phyloP scores from a whole-genome alignment of 2,113 vertebrate genomes.

The Dolichallabes microphthalmus region DNA sequence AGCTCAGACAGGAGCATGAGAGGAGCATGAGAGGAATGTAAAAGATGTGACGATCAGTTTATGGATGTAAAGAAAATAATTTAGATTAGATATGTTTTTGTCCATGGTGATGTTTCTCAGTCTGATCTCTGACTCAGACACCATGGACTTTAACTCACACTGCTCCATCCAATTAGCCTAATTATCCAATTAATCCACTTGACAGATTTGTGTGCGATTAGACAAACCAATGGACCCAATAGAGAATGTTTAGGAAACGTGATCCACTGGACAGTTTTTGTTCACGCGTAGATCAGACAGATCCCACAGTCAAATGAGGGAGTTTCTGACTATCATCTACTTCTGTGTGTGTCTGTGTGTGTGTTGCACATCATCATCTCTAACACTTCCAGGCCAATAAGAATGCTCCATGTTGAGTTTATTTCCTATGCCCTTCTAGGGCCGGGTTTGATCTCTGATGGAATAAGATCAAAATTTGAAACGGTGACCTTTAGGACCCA shows the following conservation, averaged over 20 bases:
- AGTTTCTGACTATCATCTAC: background rate
- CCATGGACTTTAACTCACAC: background rate
- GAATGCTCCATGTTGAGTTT: background rate
- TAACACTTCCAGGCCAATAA: background rate
- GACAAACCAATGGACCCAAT: background rate
- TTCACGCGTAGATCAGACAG: background rate
- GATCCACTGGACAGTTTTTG: background rate
- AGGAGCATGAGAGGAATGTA: too few species aligned
- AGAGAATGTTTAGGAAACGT: background rate
- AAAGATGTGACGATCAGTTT: background rate
- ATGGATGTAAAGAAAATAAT: background rate
- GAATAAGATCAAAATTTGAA: background rate
- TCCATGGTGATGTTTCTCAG: background rate
- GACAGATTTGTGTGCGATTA: background rate
- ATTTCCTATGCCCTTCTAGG: background rate
- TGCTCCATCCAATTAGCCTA: background rate
- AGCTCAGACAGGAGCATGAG: background rate
- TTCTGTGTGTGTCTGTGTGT: background rate
- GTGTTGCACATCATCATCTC: background rate
- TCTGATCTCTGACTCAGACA: background rate
- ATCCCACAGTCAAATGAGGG: background rate
- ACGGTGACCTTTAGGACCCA: background rate
- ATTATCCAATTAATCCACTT: too few species aligned
- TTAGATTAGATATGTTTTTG: background rate
- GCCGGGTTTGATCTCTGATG: background rate